Conservation (phyloP, 2,888 invertebrate species). For the Nomada flava region DNA sequence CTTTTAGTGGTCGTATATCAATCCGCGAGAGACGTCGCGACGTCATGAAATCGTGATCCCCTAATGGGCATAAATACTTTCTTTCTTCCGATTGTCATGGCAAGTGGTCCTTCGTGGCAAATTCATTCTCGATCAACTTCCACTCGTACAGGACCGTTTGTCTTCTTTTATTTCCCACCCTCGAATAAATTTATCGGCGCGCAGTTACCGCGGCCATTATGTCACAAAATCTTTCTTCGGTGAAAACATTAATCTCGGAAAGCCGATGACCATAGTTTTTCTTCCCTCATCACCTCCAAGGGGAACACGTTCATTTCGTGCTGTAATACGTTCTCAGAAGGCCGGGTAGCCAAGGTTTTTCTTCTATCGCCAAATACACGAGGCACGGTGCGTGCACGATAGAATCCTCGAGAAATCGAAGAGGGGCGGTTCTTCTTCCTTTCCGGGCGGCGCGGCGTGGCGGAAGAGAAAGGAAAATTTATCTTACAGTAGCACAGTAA, state of each 20-base stretch:
- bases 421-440: slow-evolving; percentile 37
- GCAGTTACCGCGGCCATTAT: slow-evolving; percentile 41
- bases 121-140: slow-evolving; percentile 60
- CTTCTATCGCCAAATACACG: slow-evolving; percentile 8
- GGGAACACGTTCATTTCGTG: not conserved
- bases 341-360: slow-evolving; percentile 12
- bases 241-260: slow-evolving; percentile 31
- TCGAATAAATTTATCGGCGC: slow-evolving; percentile 42
- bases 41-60: slow-evolving; percentile 73
- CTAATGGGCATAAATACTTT: slow-evolving; percentile 68
- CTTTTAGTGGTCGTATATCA: slow-evolving; percentile 67
- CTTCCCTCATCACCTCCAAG: not conserved
- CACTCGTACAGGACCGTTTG: slow-evolving; percentile 10
- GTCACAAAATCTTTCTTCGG: slow-evolving; percentile 13
- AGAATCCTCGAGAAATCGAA: slow-evolving; percentile 1
- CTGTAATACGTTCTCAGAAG: slow-evolving; percentile 1
- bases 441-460: slow-evolving; percentile 24
- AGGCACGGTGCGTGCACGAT: not conserved
- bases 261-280: slow-evolving; percentile 37
- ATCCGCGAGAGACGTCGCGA: slow-evolving; percentile 59
- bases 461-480: slow-evolving; percentile 54
- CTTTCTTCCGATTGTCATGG: not conserved
- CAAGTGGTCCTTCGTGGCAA: slow-evolving; percentile 37
- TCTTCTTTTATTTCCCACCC: slow-evolving; percentile 35
- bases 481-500: slow-evolving; percentile 46